Evolutionary conservation across 2,113 vertebrate genomes (phyloP).

Genomic region (Toxotes chatareus): DNA sequence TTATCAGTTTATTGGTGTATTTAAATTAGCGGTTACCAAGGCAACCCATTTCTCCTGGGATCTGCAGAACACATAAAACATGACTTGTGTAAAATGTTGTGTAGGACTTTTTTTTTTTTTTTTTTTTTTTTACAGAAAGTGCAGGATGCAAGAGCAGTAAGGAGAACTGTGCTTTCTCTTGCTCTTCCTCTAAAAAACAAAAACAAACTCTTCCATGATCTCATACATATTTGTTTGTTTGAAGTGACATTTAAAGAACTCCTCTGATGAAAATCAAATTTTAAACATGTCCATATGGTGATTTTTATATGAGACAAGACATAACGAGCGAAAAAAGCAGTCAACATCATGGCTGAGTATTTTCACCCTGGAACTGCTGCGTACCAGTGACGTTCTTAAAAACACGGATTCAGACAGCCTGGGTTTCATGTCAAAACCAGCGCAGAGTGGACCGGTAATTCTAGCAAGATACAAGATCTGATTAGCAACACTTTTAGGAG

Average conservation of each 20-base stretch:
- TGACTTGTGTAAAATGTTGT: slow-evolving; percentile 11
- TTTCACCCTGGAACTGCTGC: no score
- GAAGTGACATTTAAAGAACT: neutral
- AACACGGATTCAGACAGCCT: no score
- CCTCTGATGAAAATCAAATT: no score
- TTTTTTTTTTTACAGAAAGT: neutral
- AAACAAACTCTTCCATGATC: neutral
- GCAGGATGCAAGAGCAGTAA: neutral
- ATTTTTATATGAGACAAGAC: no score
- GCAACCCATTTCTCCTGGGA: slow-evolving; percentile 32
- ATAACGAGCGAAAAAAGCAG: no score
- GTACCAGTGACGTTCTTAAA: no score
- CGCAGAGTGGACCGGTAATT: no score
- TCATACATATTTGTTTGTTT: neutral
- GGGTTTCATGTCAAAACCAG: no score
- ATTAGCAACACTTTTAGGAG: no score
- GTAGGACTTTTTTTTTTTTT: slow-evolving; percentile 7
- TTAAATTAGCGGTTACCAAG: slow-evolving; percentile 54
- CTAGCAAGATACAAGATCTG: no score
- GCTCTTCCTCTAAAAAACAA: neutral
- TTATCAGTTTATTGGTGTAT: slow-evolving; percentile 65
- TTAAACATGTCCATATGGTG: no score
- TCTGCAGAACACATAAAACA: slow-evolving; percentile 35
- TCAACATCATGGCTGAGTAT: no score
- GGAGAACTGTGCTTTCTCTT: neutral